These are phyloP conservation scores for Colossoma macropomum DNA, from an alignment of 2,113 vertebrate species.

Conservation along the genomic window DNA sequence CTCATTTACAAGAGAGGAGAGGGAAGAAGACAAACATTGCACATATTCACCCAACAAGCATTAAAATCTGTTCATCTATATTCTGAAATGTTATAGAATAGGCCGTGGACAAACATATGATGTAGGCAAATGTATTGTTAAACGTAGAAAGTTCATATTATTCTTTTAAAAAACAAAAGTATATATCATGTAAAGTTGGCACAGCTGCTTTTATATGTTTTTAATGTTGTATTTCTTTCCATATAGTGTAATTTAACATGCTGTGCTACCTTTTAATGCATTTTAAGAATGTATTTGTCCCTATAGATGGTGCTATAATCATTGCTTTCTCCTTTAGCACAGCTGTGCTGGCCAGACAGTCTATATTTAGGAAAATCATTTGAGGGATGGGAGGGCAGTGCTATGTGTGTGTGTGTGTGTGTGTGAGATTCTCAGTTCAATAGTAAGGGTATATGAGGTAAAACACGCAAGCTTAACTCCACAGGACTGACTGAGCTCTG, in stretches of 20 bases:
- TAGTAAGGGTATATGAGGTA: conserved; percentile 25
- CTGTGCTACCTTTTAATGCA: background rate
- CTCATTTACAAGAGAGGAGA: background rate
- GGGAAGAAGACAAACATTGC: background rate
- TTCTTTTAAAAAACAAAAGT: no score
- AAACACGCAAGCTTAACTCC: conserved; percentile 14
- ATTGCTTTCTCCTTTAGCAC: background rate
- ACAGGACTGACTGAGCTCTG: background rate
- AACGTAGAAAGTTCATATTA: no score
- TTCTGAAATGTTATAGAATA: background rate
- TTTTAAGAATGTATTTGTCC: background rate
- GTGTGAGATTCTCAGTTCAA: background rate
- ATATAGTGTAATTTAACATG: background rate
- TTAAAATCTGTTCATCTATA: background rate
- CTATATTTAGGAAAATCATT: conserved; percentile 45
- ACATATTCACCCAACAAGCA: background rate
- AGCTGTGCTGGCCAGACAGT: conserved; percentile 34
- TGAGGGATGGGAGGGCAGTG: conserved; percentile 30
- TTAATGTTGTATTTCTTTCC: background rate
- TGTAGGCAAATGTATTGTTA: no score
- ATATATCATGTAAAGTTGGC: background rate
- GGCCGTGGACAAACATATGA: no score
- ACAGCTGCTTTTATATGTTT: background rate
- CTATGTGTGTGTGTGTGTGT: conserved; percentile 19
- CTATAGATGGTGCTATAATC: conserved; percentile 50